phyloP scores from a whole-genome alignment of 1,140 invertebrate species.

The Drosophila simulans region DNA sequence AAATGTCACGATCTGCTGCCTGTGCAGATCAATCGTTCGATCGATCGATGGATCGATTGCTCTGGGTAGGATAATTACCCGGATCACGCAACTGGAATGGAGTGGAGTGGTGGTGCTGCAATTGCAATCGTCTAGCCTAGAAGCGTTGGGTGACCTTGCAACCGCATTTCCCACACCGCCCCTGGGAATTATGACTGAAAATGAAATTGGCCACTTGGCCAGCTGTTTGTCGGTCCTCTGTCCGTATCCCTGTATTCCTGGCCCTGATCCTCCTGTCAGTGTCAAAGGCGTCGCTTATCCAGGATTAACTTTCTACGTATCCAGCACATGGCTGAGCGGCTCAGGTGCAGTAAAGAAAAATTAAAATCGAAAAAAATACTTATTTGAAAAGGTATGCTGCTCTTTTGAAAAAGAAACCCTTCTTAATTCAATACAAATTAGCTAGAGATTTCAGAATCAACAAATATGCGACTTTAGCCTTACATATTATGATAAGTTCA shows the following conservation, averaged over 20 bases:
- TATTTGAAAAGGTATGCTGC: too few species aligned
- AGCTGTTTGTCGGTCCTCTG: slow-evolving; percentile 35
- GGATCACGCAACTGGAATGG: slow-evolving; percentile 56
- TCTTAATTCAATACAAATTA: not conserved
- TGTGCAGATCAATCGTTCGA: slow-evolving; percentile 70
- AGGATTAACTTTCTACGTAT: slow-evolving; percentile 67
- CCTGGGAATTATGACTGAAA: not conserved
- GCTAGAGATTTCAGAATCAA: too few species aligned
- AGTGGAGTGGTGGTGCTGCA: not conserved
- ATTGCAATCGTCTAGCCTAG: slow-evolving; percentile 30
- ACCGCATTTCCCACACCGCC: slow-evolving; percentile 50
- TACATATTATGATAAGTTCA: too few species aligned
- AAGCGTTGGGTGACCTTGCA: slow-evolving; percentile 63
- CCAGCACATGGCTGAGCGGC: slow-evolving; percentile 55
- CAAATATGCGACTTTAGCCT: too few species aligned
- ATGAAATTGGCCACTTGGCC: slow-evolving; percentile 26
- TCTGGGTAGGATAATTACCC: slow-evolving; percentile 61
- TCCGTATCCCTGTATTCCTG: slow-evolving; percentile 2
- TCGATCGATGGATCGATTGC: slow-evolving; percentile 48
- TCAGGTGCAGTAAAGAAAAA: slow-evolving; percentile 3
- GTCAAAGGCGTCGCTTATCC: slow-evolving; percentile 68
- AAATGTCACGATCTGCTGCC: slow-evolving; percentile 77
- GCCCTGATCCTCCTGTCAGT: slow-evolving; percentile 17
- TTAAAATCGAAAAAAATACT: not conserved
- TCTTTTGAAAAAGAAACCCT: not conserved